Percentiles rank a stretch among this genome's conserved stretches.
phyloP scores from a whole-genome alignment of 2,113 vertebrate species.

The Chamaetylas fuelleborni region DNA sequence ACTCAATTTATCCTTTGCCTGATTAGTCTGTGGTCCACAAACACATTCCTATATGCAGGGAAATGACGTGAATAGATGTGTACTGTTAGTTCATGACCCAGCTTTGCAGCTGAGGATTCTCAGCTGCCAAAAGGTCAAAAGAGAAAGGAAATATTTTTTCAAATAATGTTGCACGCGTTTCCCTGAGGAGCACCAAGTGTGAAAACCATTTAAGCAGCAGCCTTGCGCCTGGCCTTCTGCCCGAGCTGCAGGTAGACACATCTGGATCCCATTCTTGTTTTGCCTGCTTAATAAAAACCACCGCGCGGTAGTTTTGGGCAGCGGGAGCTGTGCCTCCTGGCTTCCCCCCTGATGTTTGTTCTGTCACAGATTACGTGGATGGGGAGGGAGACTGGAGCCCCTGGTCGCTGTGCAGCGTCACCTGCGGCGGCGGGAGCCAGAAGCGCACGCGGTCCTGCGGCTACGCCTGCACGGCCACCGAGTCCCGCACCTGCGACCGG shows the following conservation, averaged over 20 bases:
- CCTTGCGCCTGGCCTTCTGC: constrained; percentile 59
- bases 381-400: constrained; percentile 94
- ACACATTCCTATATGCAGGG: neutral
- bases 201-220: constrained; percentile 76
- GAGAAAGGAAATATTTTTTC: constrained; percentile 67
- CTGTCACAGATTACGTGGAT: constrained; percentile 85
- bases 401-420: constrained; percentile 91
- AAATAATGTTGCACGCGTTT: constrained; percentile 42
- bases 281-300: constrained; percentile 48
- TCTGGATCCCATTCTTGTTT: constrained; percentile 73
- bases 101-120: constrained; percentile 39
- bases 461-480: constrained; percentile 92
- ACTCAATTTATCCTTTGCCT: neutral
- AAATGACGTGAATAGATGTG: constrained; percentile 17
- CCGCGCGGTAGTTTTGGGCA: constrained; percentile 20
- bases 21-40: constrained; percentile 33
- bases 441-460: constrained; percentile 92
- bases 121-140: constrained; percentile 55
- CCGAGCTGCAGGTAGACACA: constrained; percentile 71
- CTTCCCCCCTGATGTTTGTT: constrained; percentile 9
- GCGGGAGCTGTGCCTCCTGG: neutral
- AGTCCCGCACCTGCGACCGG: constrained; percentile 91
- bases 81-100: constrained; percentile 32
- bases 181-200: constrained; percentile 60
- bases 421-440: constrained; percentile 91